Conservation (phyloP, 2,888 invertebrate species). For the Odontothrips loti region DNA sequence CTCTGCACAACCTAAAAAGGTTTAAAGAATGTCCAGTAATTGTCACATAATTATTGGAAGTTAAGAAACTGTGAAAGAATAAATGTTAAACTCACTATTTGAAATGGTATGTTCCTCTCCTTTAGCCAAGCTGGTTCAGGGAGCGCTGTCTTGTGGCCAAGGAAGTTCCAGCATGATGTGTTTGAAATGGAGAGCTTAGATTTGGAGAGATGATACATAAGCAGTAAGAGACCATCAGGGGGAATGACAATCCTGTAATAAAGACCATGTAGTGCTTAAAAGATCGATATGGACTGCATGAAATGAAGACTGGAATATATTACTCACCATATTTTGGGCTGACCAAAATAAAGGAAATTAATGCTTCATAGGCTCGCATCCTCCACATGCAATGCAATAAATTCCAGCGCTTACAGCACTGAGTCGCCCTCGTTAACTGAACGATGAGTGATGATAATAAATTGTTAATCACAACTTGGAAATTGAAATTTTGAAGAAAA, state of each 20-base stretch:
- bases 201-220: background rate
- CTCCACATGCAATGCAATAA: background rate
- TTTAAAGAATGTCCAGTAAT: background rate
- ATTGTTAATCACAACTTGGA: no score
- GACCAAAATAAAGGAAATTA: background rate
- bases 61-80: background rate
- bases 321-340: background rate
- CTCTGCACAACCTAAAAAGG: background rate
- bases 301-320: background rate
- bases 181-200: background rate
- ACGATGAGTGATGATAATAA: no score
- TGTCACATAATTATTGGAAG: background rate
- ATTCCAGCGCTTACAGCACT: no score
- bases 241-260: background rate
- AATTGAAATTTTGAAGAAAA: no score
- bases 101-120: background rate
- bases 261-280: background rate
- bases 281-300: background rate
- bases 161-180: background rate
- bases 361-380: background rate
- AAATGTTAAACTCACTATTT: background rate
- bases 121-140: background rate
- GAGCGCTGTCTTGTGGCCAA: background rate
- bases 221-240: background rate
- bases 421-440: no score